Evolutionary conservation across 2,113 vertebrate species (phyloP), one percentile per base, ranked within the genome.

Genomic region (Hippocampus guttulatus): DNA sequence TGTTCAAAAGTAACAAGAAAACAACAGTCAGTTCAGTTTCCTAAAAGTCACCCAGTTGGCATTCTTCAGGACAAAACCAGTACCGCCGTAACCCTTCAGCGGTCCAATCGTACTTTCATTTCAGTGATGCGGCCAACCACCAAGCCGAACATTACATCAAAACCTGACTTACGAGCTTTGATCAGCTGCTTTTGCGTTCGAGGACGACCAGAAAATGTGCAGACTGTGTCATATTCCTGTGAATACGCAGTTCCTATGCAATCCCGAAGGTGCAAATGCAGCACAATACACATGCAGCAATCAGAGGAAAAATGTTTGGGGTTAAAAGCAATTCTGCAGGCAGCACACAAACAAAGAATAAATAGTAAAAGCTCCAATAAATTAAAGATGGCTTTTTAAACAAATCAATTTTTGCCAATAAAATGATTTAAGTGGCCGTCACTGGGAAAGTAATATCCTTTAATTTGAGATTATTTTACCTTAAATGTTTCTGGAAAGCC

Each of bases 281-380:
- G 47, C 7, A 8, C 58, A 18, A 61, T 8, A 18, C 16, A 61
- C 11, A 18, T 33, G 25, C 15, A 8, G 8, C 52, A 55, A 23
- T 55, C 9, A 10, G 21, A 38, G 23, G 0, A 38, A 45, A 4
- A 3, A 12, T n/a, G 25, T 41, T 33, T 64, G 71, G 70, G 41
- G 41, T 65, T 57, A 8, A 33, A 52, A 74, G 8, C 5, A 8
- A 14, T 23, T 61, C 33, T 65, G 23, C 33, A 27, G 10, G 3
- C 21, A 25, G 58, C 33, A 57, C 16, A 64, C 45, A 41, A 16
- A 21, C 41, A 14, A 58, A 64, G 15, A 78, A 78, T 72, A 71
- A 71, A 74, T 64, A 72, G 27, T 41, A 45, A 66, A 62, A 73
- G 14, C 67, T 64, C 38, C 3, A 68, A 70, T 61, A 62, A 77